Conservation (phyloP, 2,113 vertebrate species). For the Alligator sinensis region DNA sequence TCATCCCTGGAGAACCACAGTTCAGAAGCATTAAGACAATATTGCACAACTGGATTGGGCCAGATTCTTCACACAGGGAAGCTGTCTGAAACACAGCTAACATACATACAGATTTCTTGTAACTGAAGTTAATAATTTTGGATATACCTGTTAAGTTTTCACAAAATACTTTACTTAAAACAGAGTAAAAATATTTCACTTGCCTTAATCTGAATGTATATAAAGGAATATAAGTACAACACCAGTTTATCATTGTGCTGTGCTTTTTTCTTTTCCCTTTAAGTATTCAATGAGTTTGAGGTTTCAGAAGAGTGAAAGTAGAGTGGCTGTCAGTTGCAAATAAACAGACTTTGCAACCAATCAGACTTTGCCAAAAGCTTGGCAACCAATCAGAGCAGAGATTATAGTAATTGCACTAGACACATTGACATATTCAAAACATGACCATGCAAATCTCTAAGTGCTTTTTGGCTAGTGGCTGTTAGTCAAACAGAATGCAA, state of each 20-base stretch:
- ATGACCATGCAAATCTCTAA: not conserved
- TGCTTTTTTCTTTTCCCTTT: no score
- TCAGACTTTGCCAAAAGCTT: not conserved
- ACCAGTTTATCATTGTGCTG: no score
- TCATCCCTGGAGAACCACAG: not conserved
- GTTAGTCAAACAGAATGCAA: no score
- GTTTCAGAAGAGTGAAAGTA: no score
- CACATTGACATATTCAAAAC: not conserved
- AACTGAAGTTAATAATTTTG: not conserved
- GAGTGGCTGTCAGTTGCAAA: not conserved
- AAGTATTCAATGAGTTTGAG: no score
- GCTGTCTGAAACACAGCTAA: not conserved
- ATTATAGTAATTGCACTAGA: not conserved
- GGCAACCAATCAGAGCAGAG: not conserved
- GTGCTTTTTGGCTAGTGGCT: no score
- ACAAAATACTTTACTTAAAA: not conserved
- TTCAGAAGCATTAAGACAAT: not conserved
- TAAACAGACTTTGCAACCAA: not conserved
- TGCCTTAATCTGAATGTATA: not conserved
- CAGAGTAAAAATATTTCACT: not conserved
- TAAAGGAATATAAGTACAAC: no score
- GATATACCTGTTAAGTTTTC: not conserved
- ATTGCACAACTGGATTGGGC: not conserved
- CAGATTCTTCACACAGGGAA: not conserved
- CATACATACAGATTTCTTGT: not conserved